A percentile compares a stretch with the other conserved stretches of the same genome.
Evolutionary conservation across 1,140 invertebrate genomes (phyloP).

Genomic region (Tetranychus urticae): DNA sequence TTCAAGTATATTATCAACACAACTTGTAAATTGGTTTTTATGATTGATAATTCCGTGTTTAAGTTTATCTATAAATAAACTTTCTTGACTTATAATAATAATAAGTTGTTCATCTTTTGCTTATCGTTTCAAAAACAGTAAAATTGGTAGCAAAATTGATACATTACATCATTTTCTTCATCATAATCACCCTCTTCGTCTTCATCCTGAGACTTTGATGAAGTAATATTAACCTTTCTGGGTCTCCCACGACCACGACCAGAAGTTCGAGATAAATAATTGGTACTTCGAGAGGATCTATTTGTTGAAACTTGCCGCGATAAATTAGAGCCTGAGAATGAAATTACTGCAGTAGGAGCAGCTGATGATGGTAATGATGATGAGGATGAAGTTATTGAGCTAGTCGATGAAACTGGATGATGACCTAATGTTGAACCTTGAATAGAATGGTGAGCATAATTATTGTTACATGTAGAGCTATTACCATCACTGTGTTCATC

Average conservation of each 20-base stretch:
- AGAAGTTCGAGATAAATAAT: not conserved
- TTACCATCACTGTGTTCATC: constrained; percentile 21
- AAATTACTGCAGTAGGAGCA: not conserved
- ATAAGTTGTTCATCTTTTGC: no score
- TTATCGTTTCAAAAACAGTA: not conserved
- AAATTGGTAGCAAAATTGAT: not conserved
- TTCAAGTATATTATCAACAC: no score
- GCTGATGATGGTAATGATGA: not conserved
- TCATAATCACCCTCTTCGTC: no score
- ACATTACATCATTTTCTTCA: not conserved
- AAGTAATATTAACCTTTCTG: not conserved
- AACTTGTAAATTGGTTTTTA: no score
- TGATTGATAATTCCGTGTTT: no score
- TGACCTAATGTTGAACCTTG: not conserved
- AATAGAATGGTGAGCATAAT: not conserved
- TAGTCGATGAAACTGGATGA: not conserved
- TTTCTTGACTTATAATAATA: no score
- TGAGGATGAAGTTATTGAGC: not conserved
- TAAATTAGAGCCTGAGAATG: not conserved
- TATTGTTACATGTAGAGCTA: not conserved
- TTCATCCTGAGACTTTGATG: not conserved
- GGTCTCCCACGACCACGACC: constrained; percentile 1
- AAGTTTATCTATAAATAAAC: no score
- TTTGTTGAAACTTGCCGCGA: not conserved
- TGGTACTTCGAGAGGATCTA: not conserved